Conservation (phyloP, 2,797 vertebrate species). For the Aplochiton taeniatus region DNA sequence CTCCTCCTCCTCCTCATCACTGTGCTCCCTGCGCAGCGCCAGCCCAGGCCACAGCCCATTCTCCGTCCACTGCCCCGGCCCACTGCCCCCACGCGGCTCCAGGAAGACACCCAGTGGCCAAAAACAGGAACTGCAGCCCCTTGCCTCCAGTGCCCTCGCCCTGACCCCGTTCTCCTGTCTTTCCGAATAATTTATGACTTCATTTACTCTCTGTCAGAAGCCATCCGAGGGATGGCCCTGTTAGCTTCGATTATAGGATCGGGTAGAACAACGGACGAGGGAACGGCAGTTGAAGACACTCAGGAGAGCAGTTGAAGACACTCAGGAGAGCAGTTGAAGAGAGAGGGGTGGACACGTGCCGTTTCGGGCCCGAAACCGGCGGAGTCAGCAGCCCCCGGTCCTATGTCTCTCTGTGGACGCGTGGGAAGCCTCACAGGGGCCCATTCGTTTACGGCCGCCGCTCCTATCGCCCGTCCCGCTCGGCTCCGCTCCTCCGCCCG, state of each 20-base stretch:
- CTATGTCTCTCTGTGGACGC: too few species aligned
- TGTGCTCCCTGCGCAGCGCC: slow-evolving; percentile 35
- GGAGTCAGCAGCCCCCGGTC: too few species aligned
- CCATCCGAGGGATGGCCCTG: too few species aligned
- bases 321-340: too few species aligned
- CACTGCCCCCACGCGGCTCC: not conserved
- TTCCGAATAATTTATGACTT: slow-evolving; percentile 49
- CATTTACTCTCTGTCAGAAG: slow-evolving; percentile 25
- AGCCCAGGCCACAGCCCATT: slow-evolving; percentile 36
- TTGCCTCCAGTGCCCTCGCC: slow-evolving; percentile 36
- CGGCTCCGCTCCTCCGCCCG: not conserved
- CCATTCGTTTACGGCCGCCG: not conserved
- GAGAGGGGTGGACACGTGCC: too few species aligned
- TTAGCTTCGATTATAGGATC: slow-evolving; percentile 12
- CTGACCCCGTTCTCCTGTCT: slow-evolving; percentile 42
- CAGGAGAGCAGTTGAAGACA: too few species aligned
- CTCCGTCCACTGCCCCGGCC: slow-evolving; percentile 16
- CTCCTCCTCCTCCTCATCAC: slow-evolving; percentile 37
- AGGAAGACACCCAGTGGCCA: slow-evolving; percentile 56
- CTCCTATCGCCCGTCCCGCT: slow-evolving; percentile 11
- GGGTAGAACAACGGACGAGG: not conserved
- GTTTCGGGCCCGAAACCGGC: too few species aligned
- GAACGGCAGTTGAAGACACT: too few species aligned
- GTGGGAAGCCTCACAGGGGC: too few species aligned
- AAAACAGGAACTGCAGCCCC: slow-evolving; percentile 3